These are phyloP conservation scores for Diglossa brunneiventris DNA, from an alignment of 2,113 vertebrate species.

Conservation along the genomic window DNA sequence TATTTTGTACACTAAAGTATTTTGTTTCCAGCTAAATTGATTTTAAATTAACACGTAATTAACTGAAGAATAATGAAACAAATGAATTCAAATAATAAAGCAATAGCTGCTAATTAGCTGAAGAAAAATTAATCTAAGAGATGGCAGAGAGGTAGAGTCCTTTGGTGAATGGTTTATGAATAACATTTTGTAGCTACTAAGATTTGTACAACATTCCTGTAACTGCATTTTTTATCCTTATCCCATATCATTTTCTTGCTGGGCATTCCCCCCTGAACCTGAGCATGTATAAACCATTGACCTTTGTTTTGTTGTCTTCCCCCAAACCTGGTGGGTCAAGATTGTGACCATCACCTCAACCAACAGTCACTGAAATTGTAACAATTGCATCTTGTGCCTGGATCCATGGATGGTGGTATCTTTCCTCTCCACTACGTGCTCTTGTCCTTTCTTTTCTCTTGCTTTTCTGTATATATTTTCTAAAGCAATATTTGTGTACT, in stretches of 20 bases:
- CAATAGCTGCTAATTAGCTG: not conserved
- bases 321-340: not conserved
- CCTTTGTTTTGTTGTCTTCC: not conserved
- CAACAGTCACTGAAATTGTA: not conserved
- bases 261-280: not conserved
- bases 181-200: not conserved
- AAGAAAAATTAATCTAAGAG: not conserved
- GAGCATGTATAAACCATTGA: accelerated
- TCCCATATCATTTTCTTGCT: not conserved
- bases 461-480: not conserved
- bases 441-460: not conserved
- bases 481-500: not conserved
- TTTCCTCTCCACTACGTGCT: not conserved
- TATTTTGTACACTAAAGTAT: not conserved
- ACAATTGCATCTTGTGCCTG: not conserved
- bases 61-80: not conserved
- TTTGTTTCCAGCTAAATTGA: not conserved
- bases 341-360: not conserved
- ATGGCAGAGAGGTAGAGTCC: not conserved
- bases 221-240: not conserved
- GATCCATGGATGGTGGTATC: not conserved
- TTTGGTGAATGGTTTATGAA: not conserved
- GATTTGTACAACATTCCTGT: not conserved
- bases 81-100: constrained; percentile 7
- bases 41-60: not conserved